A percentile compares a stretch with the other conserved stretches of the same genome.
These are phyloP conservation scores for Enoplosus armatus DNA, from an alignment of 2,797 vertebrate species.

Conservation along the genomic window DNA sequence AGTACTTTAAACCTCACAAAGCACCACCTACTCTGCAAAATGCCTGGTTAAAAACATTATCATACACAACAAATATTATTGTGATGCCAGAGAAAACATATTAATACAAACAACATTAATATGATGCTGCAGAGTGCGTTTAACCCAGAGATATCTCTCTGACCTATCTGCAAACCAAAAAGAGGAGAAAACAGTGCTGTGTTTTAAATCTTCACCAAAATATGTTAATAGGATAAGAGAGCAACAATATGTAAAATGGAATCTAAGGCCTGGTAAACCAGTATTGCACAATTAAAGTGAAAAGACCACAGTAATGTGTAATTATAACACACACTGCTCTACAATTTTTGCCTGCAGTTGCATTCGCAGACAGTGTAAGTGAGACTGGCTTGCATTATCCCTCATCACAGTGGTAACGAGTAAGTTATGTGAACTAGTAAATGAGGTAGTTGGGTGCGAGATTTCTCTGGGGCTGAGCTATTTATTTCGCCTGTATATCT, in stretches of 20 bases:
- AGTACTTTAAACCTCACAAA: constrained; percentile 12
- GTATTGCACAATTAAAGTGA: background rate
- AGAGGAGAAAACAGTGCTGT: background rate
- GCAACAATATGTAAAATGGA: background rate
- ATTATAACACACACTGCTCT: constrained; percentile 19
- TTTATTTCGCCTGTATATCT: constrained; percentile 80
- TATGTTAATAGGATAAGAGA: background rate
- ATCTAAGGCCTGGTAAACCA: background rate
- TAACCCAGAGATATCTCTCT: background rate
- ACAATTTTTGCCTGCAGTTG: constrained; percentile 27
- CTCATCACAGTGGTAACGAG: constrained; percentile 47
- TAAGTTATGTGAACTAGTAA: constrained; percentile 70
- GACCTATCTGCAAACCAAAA: background rate
- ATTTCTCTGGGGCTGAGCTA: constrained; percentile 77
- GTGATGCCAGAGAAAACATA: background rate
- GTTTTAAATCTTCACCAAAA: background rate
- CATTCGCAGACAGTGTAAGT: constrained; percentile 10
- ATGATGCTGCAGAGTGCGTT: background rate
- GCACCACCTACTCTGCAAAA: constrained; percentile 15
- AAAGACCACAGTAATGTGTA: constrained; percentile 9
- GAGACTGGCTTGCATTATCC: constrained; percentile 38
- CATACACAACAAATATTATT: constrained; percentile 8
- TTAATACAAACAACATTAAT: constrained; percentile 3
- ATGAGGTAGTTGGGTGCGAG: constrained; percentile 69
- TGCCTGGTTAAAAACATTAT: background rate